These are phyloP conservation scores for Dendrocopos noguchii DNA, from an alignment of 2,113 vertebrate genomes.

Conservation along the genomic window DNA sequence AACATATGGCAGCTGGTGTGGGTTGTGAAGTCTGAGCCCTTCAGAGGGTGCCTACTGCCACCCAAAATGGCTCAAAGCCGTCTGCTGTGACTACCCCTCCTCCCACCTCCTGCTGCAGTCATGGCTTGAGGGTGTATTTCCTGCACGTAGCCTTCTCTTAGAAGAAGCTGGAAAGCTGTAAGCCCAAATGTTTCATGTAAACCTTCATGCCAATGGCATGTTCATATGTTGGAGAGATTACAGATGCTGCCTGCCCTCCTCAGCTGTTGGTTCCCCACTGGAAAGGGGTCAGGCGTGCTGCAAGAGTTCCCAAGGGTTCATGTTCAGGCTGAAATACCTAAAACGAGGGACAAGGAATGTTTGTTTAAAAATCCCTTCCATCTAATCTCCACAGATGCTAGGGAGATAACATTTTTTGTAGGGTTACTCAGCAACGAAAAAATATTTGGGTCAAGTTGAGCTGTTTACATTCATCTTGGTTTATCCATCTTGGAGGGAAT, in stretches of 20 bases:
- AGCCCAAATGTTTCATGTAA: neutral
- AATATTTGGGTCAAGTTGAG: slow-evolving; percentile 73
- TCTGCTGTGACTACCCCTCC: slow-evolving; percentile 41
- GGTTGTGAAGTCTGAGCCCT: slow-evolving; percentile 38
- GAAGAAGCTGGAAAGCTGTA: neutral
- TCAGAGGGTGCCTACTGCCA: neutral
- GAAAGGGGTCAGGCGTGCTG: neutral
- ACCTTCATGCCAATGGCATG: neutral
- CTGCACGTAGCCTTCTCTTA: neutral
- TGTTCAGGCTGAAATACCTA: slow-evolving; percentile 11
- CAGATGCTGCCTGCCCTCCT: neutral
- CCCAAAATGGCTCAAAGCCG: slow-evolving; percentile 33
- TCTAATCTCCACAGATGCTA: slow-evolving; percentile 54
- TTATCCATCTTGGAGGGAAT: slow-evolving; percentile 55
- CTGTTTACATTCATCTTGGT: slow-evolving; percentile 50
- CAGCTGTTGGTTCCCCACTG: neutral
- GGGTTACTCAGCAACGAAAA: slow-evolving; percentile 73
- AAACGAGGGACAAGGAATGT: slow-evolving; percentile 7
- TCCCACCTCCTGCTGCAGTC: slow-evolving; percentile 34
- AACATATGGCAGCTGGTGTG: slow-evolving; percentile 44
- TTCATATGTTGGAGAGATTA: neutral
- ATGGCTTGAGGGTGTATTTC: neutral
- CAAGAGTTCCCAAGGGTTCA: neutral
- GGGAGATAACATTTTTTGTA: slow-evolving; percentile 47
- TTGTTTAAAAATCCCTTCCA: slow-evolving; percentile 57